Conservation (phyloP, 2,797 vertebrate species). For the Eospalax fontanierii region DNA sequence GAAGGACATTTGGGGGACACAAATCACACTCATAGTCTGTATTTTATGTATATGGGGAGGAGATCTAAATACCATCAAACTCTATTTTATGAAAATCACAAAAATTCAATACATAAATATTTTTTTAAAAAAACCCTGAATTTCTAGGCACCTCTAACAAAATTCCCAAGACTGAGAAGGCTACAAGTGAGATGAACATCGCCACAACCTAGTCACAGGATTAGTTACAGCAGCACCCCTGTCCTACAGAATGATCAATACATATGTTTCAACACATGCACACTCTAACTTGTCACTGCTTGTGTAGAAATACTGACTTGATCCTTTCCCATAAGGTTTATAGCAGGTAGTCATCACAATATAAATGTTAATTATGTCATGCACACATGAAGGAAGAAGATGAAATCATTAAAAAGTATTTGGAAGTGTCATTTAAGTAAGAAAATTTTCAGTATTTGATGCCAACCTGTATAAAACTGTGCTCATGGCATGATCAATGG, state of each 20-base stretch:
- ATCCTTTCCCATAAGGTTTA: background rate
- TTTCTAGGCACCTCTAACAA: background rate
- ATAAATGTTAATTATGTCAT: conserved; percentile 18
- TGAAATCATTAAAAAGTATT: background rate
- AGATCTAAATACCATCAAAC: too few relatives aligned
- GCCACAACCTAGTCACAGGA: background rate
- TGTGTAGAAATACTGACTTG: conserved; percentile 10
- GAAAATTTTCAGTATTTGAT: background rate
- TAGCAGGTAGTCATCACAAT: background rate
- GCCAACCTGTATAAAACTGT: background rate
- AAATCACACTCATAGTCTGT: too few relatives aligned
- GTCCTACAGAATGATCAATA: background rate
- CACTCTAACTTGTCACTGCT: background rate
- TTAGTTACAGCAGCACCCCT: background rate
- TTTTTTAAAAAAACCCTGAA: background rate
- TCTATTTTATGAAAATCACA: too few relatives aligned
- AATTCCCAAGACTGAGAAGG: background rate
- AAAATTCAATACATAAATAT: background rate
- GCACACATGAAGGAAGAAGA: background rate
- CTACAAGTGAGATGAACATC: background rate
- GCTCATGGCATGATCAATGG: background rate
- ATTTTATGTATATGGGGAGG: background rate
- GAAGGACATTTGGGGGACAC: too few relatives aligned
- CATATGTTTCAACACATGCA: too few relatives aligned
- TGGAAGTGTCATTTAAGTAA: background rate